Base-by-base conservation (phyloP, 2,888 invertebrate genomes). In the Palloptera scutellata region DNA sequence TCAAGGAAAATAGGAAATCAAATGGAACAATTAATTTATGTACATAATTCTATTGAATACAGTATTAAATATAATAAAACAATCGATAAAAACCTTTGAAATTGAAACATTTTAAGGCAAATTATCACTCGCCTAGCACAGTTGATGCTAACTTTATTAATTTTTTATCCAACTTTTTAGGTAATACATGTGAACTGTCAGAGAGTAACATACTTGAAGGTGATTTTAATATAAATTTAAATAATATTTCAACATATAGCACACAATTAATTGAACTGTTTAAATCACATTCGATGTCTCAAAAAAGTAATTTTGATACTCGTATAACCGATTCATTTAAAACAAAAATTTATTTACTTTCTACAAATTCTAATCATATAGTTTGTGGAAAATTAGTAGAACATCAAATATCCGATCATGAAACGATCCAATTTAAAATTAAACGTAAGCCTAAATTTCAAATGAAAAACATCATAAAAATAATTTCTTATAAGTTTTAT, bases 321-420 rank as follows among this genome's bases (percentile, higher is more conserved):
- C 62, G 62, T 40, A 62, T 54, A 41, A 62, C 62, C 13, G 40
- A 41, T 10, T 19, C 12, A 11, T 61, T 48, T 1, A 42, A 52
- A 53, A 54, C 62, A 42, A 62, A 62, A 62, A 62, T 62, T 15
- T 53, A 62, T 42, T 53, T 62, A 40, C 53, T 53, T n/a, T 62
- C 53, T 52, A 13, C 53, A 9, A 62, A 62, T 30, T 19, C 54
- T 13, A 42, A 40, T 54, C 53, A 62, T 42, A 41, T 62, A 15
- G 5, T 54, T 3, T 42, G 62, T 62, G 53, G 53, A 54, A 54
- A 30, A 42, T 4, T 54, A 43, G 63, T 41, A 6, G 52, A 61
- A 40, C 20, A 11, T 41, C 61, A 19, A 52, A 52, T 61, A 30
- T 61, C 52, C 30, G 52, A 61, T 61, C 61, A 61, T 52, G 52